These are phyloP conservation scores for Drosophila takahashii DNA, from an alignment of 1,140 invertebrate species.

Conservation along the genomic window DNA sequence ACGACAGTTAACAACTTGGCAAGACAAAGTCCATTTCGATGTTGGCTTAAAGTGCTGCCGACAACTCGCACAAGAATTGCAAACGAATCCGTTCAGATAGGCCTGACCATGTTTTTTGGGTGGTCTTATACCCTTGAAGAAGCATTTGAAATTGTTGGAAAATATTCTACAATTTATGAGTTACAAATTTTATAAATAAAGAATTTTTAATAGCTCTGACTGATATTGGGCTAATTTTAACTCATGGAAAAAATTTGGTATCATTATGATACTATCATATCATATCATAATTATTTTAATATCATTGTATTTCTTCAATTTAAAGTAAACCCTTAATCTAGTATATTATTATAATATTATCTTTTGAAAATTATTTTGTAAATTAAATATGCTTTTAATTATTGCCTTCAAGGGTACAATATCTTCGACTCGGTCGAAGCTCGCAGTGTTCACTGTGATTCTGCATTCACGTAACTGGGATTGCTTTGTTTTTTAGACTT, in stretches of 20 bases:
- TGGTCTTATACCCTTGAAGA: slow-evolving; percentile 17
- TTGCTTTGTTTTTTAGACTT: slow-evolving; percentile 85
- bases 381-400: neutral
- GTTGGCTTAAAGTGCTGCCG: slow-evolving; percentile 37
- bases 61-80: slow-evolving; percentile 39
- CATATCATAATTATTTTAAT: too few relatives aligned
- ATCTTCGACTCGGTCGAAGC: slow-evolving; percentile 44
- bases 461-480: slow-evolving; percentile 27
- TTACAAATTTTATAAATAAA: too few relatives aligned
- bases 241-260: too few relatives aligned
- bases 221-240: too few relatives aligned
- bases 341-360: too few relatives aligned
- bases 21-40: slow-evolving; percentile 64
- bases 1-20: slow-evolving; percentile 72
- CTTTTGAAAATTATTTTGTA: neutral
- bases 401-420: slow-evolving; percentile 20
- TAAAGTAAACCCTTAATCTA: too few relatives aligned
- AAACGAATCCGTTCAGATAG: slow-evolving; percentile 21
- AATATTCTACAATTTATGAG: too few relatives aligned
- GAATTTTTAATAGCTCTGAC: too few relatives aligned
- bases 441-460: slow-evolving; percentile 4
- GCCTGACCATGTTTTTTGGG: slow-evolving; percentile 25
- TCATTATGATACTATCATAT: too few relatives aligned
- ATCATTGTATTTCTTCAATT: too few relatives aligned
- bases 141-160: neutral